These are phyloP conservation scores for Drosophila hamatofila DNA, from an alignment of 2,888 invertebrate genomes.

Conservation along the genomic window DNA sequence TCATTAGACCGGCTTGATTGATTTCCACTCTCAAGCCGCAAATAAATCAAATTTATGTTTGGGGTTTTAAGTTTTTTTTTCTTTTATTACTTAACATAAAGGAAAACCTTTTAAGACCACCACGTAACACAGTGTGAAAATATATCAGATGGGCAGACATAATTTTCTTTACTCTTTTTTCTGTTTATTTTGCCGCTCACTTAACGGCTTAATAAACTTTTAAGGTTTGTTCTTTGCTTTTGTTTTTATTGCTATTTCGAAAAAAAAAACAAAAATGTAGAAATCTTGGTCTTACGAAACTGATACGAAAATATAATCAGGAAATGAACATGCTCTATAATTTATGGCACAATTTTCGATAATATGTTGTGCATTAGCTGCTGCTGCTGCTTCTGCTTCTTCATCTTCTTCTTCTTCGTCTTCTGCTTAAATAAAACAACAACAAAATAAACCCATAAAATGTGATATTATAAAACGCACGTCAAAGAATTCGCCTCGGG, in stretches of 20 bases:
- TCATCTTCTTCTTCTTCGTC: background rate
- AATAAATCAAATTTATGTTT: conserved; percentile 77
- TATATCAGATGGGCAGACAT: conserved; percentile 5
- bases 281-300: conserved; percentile 30
- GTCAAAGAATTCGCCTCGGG: conserved; percentile 31
- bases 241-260: conserved; percentile 16
- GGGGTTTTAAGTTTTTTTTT: conserved; percentile 7
- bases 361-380: conserved; percentile 58
- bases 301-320: conserved; percentile 28
- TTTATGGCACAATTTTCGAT: conserved; percentile 74
- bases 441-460: conserved; percentile 34
- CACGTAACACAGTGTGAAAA: conserved; percentile 48
- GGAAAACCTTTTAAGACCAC: conserved; percentile 32
- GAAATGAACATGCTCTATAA: conserved; percentile 48
- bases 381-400: background rate
- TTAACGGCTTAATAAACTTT: conserved; percentile 48
- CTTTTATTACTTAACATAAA: conserved; percentile 22
- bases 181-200: background rate
- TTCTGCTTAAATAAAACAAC: background rate
- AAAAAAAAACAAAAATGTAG: background rate
- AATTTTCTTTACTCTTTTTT: background rate
- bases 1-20: conserved; percentile 73
- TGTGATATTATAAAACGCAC: conserved; percentile 45
- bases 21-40: conserved; percentile 48
- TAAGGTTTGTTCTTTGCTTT: conserved; percentile 26